These are phyloP conservation scores for Heliconius hortense DNA, from an alignment of 2,888 invertebrate genomes.

Conservation along the genomic window DNA sequence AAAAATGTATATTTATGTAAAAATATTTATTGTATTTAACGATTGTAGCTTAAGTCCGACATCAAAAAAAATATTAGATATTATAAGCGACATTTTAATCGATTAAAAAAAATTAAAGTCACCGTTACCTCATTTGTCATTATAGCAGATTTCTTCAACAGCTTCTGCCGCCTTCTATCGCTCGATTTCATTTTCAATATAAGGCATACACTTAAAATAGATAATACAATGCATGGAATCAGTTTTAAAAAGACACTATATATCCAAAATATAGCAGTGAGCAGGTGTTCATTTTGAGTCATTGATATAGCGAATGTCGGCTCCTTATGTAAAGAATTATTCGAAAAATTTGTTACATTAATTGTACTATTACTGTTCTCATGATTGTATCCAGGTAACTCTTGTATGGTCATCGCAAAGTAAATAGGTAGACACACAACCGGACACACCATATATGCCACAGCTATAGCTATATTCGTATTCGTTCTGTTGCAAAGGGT, in stretches of 20 bases:
- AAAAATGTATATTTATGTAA: too few relatives aligned
- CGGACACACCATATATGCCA: slow-evolving; percentile 91
- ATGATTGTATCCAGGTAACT: slow-evolving; percentile 53
- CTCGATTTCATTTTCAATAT: slow-evolving; percentile 91
- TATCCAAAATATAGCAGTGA: slow-evolving; percentile 92
- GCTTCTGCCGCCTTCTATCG: slow-evolving; percentile 88
- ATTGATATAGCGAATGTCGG: slow-evolving; percentile 85
- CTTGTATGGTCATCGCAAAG: slow-evolving; percentile 87
- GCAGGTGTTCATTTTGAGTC: slow-evolving; percentile 83
- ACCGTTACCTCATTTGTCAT: slow-evolving; percentile 65
- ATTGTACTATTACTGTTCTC: slow-evolving; percentile 53
- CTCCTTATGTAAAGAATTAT: slow-evolving; percentile 57
- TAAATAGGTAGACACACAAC: slow-evolving; percentile 92
- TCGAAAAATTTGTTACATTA: slow-evolving; percentile 53
- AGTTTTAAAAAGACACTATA: slow-evolving; percentile 96
- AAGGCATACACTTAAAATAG: slow-evolving; percentile 89
- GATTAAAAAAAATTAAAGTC: slow-evolving; percentile 19
- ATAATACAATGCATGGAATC: slow-evolving; percentile 93
- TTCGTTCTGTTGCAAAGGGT: slow-evolving; percentile 91
- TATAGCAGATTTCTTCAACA: slow-evolving; percentile 79
- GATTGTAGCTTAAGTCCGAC: too few relatives aligned
- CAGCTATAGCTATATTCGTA: slow-evolving; percentile 87
- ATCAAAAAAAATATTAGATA: too few relatives aligned
- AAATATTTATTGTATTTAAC: too few relatives aligned
- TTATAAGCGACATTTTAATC: slow-evolving; percentile 13